Evolutionary conservation across 2,888 invertebrate species (phyloP).

Genomic region (Chelonus formosanus): DNA sequence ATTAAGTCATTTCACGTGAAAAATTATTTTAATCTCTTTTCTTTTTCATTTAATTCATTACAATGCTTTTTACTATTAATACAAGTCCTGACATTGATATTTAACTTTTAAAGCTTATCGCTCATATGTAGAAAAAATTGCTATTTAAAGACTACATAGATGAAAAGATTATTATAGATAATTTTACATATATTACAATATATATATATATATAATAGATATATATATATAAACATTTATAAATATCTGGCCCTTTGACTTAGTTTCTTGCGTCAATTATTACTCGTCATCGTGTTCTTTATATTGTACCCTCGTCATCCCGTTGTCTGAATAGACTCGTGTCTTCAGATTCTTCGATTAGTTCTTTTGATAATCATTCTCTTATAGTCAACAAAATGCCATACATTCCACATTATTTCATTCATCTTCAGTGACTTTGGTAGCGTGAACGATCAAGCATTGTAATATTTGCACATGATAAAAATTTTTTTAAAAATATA

Average conservation of each 20-base stretch:
- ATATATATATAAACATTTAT: conserved; percentile 19
- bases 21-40: too few species aligned
- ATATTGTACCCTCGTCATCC: conserved; percentile 10
- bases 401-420: conserved; percentile 16
- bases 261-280: background rate
- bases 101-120: conserved; percentile 5
- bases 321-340: background rate
- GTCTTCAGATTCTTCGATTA: background rate
- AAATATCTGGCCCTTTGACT: background rate
- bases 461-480: background rate
- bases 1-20: too few species aligned
- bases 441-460: conserved; percentile 21
- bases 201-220: conserved; percentile 14
- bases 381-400: background rate
- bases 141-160: conserved; percentile 2
- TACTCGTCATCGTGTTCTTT: conserved; percentile 1
- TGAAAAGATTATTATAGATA: conserved; percentile 7
- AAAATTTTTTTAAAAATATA: background rate
- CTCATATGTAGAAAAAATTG: background rate
- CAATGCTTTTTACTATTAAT: too few species aligned
- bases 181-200: conserved; percentile 26
- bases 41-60: too few species aligned
- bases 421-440: conserved; percentile 37
- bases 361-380: conserved; percentile 14
- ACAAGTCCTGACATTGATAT: conserved; percentile 11